Base-by-base conservation (phyloP, 2,888 invertebrate species). In the Sceliomorpha sp. region DNA sequence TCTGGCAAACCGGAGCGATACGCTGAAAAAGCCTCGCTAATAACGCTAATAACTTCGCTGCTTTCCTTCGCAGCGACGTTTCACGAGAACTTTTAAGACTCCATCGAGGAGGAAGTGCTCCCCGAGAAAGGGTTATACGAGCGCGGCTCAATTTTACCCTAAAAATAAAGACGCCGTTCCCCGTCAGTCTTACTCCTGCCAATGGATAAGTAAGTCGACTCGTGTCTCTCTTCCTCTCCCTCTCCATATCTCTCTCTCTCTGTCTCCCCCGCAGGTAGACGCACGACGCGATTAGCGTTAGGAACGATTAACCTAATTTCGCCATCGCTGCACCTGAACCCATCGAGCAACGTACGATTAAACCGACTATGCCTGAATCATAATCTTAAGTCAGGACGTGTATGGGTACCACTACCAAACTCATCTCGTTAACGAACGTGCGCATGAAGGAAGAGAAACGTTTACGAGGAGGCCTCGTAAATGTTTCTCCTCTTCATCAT, bases 301-400 rank as follows among this genome's bases (percentile, higher is more conserved):
- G 60, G 67, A 76, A 75, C 80, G 81, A 82, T 82, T 82, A 82
- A 83, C 82, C 82, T 72, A 78, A 81, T 82, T 82, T 77, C 74
- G 55, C 69, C 69, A 37, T 31, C 50, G 76, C 68, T 69, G 76
- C 78, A 79, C 77, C 79, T 77, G 79, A 73, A 79, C 76, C 66
- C 77, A 50, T 48, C 58, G 39, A 42, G 67, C 24, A 37, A 62
- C 60, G 70, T 68, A 67, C 72, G 76, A 68, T 78, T 78, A 78
- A 77, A 71, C 74, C 47, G 69, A 68, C 72, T 72, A 64, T 78
- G 60, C 55, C 73, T 70, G 72, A 74, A 74, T 76, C 76, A 78
- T 77, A 70, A 71, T 74, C 74, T n/a, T n/a, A n/a, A n/a, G n/a
- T n/a, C n/a, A n/a, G n/a, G n/a, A n/a, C 67, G 56, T 60, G 67